These are phyloP conservation scores for Tapirus indicus DNA, from an alignment of 2,797 vertebrate species.

Conservation along the genomic window DNA sequence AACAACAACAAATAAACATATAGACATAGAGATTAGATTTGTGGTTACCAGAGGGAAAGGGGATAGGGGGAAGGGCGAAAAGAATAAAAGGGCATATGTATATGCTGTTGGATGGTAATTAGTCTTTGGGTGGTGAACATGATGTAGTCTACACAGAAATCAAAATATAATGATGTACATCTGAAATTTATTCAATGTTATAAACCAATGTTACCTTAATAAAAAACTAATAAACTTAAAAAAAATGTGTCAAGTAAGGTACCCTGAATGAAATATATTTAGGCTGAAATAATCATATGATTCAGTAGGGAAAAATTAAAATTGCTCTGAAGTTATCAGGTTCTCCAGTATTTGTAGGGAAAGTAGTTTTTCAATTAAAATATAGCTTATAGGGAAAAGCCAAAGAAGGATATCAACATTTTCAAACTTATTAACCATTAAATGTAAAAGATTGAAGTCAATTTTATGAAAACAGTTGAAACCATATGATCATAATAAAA, in stretches of 20 bases:
- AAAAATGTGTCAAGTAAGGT: neutral
- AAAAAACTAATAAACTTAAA: neutral
- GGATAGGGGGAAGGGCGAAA: too few relatives aligned
- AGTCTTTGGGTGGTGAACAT: too few relatives aligned
- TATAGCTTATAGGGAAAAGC: neutral
- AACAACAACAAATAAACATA: too few relatives aligned
- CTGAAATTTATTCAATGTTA: too few relatives aligned
- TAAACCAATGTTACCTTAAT: too few relatives aligned
- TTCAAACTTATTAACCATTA: neutral
- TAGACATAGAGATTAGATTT: too few relatives aligned
- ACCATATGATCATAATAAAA: neutral
- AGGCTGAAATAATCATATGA: neutral
- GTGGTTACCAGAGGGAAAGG: too few relatives aligned
- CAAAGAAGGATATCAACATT: neutral
- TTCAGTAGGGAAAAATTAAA: conserved; percentile 19
- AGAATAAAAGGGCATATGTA: too few relatives aligned
- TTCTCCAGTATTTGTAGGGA: neutral
- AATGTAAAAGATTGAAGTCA: neutral
- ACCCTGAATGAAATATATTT: conserved; percentile 22
- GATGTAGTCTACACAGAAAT: too few relatives aligned
- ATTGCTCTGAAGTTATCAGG: neutral
- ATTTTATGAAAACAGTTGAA: neutral
- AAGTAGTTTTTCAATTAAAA: conserved; percentile 2
- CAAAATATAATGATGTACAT: too few relatives aligned
- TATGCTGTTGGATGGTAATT: too few relatives aligned